These are phyloP conservation scores for Myrmecobius fasciatus DNA, from an alignment of 2,113 vertebrate species.

Conservation along the genomic window DNA sequence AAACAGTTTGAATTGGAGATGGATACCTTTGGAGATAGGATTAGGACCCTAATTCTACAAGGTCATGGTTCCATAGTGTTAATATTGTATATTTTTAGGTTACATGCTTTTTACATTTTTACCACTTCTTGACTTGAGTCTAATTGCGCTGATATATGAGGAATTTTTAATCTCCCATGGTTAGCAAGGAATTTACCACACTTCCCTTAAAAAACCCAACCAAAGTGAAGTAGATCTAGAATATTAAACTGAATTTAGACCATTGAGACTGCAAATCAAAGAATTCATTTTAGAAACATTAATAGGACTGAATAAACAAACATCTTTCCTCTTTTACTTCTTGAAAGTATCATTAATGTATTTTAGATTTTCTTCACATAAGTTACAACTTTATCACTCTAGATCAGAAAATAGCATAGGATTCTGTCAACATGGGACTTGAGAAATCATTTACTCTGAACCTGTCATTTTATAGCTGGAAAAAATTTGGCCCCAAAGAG, in stretches of 20 bases:
- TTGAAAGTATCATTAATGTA: neutral
- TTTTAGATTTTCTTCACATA: neutral
- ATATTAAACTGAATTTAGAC: neutral
- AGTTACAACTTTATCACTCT: neutral
- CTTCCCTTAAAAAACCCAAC: neutral
- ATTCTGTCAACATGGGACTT: neutral
- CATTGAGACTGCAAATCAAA: neutral
- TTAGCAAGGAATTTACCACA: neutral
- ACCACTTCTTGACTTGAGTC: neutral
- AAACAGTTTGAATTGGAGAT: slow-evolving; percentile 27
- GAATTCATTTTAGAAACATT: neutral
- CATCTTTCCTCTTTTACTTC: neutral
- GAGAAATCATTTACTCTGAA: neutral
- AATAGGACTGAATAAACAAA: neutral
- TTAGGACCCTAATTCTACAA: neutral
- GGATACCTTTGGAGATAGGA: neutral
- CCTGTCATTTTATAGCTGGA: neutral
- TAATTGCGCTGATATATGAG: neutral
- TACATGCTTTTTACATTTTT: neutral
- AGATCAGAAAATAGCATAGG: neutral
- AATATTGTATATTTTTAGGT: neutral
- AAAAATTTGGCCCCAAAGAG: neutral
- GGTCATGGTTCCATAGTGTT: neutral
- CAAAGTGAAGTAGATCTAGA: neutral
- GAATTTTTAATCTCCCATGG: neutral